Conservation (phyloP, 2,888 invertebrate genomes). For the Conops quadrifasciatus region DNA sequence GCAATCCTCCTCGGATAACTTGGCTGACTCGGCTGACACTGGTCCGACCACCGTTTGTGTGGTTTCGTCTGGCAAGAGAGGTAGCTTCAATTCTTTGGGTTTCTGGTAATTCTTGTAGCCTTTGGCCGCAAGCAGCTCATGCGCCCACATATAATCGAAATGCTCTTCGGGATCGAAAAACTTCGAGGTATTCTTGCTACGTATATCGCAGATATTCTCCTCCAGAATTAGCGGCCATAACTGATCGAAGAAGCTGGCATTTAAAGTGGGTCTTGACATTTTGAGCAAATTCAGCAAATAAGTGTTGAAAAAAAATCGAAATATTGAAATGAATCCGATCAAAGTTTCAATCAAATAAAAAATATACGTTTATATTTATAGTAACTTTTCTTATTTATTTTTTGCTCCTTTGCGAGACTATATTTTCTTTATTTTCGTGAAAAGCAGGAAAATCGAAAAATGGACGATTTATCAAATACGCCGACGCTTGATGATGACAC, state of each 20-base stretch:
- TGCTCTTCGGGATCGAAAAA: conserved; percentile 48
- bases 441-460: background rate
- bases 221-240: conserved; percentile 57
- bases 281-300: conserved; percentile 3
- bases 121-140: conserved; percentile 47
- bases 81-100: conserved; percentile 43
- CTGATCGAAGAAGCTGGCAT: conserved; percentile 48
- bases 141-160: conserved; percentile 51
- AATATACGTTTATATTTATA: background rate
- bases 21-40: background rate
- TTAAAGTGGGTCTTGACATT: conserved; percentile 28
- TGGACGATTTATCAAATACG: background rate
- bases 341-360: too few relatives aligned
- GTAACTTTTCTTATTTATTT: background rate
- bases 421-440: background rate
- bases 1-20: conserved; percentile 20
- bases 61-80: conserved; percentile 20
- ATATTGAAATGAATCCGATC: too few relatives aligned
- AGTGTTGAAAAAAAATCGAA: conserved; percentile 2
- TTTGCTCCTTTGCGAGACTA: background rate
- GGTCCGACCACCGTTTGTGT: too few relatives aligned
- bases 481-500: background rate
- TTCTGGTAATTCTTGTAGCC: conserved; percentile 47
- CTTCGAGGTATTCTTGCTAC: conserved; percentile 37
- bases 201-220: conserved; percentile 49